Conservation (phyloP, 2,888 invertebrate species). For the Panorpa germanica region DNA sequence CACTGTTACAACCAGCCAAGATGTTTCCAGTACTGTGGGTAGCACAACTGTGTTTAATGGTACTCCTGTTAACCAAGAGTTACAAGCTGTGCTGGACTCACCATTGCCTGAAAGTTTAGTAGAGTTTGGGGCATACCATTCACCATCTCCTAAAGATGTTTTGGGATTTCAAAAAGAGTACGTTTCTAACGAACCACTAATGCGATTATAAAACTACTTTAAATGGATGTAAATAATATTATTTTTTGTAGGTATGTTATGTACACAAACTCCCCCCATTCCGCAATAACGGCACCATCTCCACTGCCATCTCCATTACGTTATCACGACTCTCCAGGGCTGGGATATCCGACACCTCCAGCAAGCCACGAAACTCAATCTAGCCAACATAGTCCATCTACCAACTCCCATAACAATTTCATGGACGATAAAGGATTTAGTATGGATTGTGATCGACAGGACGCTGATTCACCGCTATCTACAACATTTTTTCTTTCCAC, state of each 20-base stretch:
- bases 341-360: conserved; percentile 74
- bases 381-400: too few species aligned
- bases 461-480: too few species aligned
- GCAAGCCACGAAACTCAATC: conserved; percentile 75
- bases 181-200: conserved; percentile 20
- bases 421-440: too few species aligned
- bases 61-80: conserved; percentile 46
- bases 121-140: conserved; percentile 66
- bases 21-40: too few species aligned
- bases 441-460: too few species aligned
- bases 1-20: too few species aligned
- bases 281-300: conserved; percentile 29
- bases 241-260: too few species aligned
- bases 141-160: conserved; percentile 25
- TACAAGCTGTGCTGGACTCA: conserved; percentile 59
- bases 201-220: too few species aligned
- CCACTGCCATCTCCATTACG: conserved; percentile 43
- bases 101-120: conserved; percentile 62
- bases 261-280: conserved; percentile 18
- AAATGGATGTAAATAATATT: too few species aligned
- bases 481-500: too few species aligned
- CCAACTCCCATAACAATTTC: too few species aligned
- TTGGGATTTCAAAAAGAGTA: conserved; percentile 21
- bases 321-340: conserved; percentile 47
- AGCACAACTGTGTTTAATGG: too few species aligned